Evolutionary conservation across 2,797 vertebrate genomes (phyloP), one percentile per base, ranked within the genome.

Genomic region (Malurus leucopterus): DNA sequence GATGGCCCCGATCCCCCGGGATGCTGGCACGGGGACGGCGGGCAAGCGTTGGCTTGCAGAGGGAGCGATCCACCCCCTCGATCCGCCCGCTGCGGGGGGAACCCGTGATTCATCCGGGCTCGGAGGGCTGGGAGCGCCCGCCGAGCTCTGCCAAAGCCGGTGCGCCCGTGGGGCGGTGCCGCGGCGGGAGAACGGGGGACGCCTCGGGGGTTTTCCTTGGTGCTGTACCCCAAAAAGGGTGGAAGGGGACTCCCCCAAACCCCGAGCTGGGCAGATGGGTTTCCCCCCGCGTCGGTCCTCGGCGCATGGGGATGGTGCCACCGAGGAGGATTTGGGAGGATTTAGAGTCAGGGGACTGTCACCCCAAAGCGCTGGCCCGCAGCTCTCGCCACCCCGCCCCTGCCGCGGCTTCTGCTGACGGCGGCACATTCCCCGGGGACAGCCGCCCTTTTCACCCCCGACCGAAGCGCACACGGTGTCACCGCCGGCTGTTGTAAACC

Each of bases 71-170:
- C 81, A 2, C 87, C 87, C 88, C 34, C 53, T 84, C 36, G 36
- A 36, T 36, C 70, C 50, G 80, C 92, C 89, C 57, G 69, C 73
- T 93, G 49, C 5, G 50, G 73, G 65, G 84, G 65, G 72, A 92
- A 21, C 74, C 84, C 6, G 38, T 95, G 94, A 95, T 90, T 95
- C 92, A 95, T 59, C 15, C 8, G 5, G 62, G 71, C 78, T 92
- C 1, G 17, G 62, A 84, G 58, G 36, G 44, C 3, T 90, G 94
- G 94, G 92, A 94, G 92, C 55, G 91, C 93, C 80, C 24, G 32
- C 77, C 13, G 67, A 81, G 91, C 78, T 3, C 18, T 91, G 94
- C 94, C 91, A 90, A 89, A 6, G 46, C 3, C 36, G 0, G 62
- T 49, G 32, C 46, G 57, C 81, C 63, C 36, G 6, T 1, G 77